These are phyloP conservation scores for Spodoptera picta DNA, from an alignment of 2,888 invertebrate genomes.

Conservation along the genomic window DNA sequence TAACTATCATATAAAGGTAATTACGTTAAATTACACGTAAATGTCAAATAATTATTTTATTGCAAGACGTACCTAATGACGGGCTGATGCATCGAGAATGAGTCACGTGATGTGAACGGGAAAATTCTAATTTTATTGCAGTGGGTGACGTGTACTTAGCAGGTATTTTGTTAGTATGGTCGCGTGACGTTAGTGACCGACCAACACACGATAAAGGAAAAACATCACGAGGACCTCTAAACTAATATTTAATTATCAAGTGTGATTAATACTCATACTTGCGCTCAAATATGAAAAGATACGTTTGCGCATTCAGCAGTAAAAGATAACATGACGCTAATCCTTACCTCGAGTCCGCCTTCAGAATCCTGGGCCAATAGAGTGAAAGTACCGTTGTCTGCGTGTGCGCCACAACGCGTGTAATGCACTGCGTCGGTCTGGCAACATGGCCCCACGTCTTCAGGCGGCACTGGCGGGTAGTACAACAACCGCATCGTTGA, in stretches of 20 bases:
- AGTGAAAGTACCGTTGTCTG: conserved; percentile 93
- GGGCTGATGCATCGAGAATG: not conserved
- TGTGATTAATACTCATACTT: too few species aligned
- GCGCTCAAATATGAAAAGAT: too few species aligned
- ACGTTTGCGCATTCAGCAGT: too few species aligned
- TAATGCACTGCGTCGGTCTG: conserved; percentile 72
- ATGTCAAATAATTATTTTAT: not conserved
- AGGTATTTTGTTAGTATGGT: too few species aligned
- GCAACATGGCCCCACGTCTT: conserved; percentile 86
- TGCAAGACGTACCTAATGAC: conserved; percentile 7
- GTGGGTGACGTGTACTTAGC: too few species aligned
- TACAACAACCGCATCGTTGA: conserved; percentile 92
- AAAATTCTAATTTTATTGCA: too few species aligned
- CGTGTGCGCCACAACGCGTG: conserved; percentile 92
- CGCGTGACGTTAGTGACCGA: too few species aligned
- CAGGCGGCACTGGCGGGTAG: conserved; percentile 91
- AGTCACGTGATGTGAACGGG: not conserved
- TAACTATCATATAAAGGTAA: not conserved
- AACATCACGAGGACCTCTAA: too few species aligned
- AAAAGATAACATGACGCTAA: too few species aligned
- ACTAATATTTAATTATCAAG: too few species aligned
- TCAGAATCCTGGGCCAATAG: conserved; percentile 92
- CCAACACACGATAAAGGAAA: too few species aligned
- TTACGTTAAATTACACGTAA: conserved; percentile 1
- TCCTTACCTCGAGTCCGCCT: conserved; percentile 91